Conservation (phyloP, 1,140 invertebrate genomes). For the Cotesia vestalis region DNA sequence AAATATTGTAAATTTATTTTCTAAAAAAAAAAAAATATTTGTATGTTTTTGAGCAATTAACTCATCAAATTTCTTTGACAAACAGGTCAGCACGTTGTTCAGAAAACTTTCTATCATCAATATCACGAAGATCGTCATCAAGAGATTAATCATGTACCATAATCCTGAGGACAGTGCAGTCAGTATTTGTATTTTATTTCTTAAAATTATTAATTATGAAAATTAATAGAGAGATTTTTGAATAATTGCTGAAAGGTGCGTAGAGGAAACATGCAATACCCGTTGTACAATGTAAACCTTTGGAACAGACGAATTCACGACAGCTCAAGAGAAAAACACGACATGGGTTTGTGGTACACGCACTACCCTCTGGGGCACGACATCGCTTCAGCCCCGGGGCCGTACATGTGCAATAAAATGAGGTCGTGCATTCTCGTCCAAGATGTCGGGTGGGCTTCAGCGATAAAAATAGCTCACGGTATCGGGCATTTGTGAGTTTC, state of each 20-base stretch:
- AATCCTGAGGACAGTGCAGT: slow-evolving; percentile 21
- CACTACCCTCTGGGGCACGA: not conserved
- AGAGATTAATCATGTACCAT: slow-evolving; percentile 6
- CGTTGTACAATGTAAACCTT: slow-evolving; percentile 18
- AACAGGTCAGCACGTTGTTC: slow-evolving; percentile 20
- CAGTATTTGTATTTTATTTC: not conserved
- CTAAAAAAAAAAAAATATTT: no score
- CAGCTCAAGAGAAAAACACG: slow-evolving; percentile 7
- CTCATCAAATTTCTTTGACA: not conserved
- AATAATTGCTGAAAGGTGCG: slow-evolving; percentile 1
- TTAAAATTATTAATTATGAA: not conserved
- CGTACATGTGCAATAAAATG: slow-evolving; percentile 16
- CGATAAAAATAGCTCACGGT: slow-evolving; percentile 25
- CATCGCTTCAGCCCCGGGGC: not conserved
- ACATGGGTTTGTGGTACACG: slow-evolving; percentile 23
- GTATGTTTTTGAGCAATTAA: no score
- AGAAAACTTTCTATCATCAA: not conserved
- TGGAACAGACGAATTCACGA: slow-evolving; percentile 11
- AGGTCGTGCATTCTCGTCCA: slow-evolving; percentile 21
- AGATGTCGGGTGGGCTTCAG: slow-evolving; percentile 20
- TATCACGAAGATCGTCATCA: not conserved
- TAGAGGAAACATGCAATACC: not conserved
- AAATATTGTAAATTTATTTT: slow-evolving; percentile 17
- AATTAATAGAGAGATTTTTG: not conserved
- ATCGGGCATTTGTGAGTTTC: slow-evolving; percentile 21